These are phyloP conservation scores for Macrophya annulata DNA, from an alignment of 2,888 invertebrate species.

Conservation along the genomic window DNA sequence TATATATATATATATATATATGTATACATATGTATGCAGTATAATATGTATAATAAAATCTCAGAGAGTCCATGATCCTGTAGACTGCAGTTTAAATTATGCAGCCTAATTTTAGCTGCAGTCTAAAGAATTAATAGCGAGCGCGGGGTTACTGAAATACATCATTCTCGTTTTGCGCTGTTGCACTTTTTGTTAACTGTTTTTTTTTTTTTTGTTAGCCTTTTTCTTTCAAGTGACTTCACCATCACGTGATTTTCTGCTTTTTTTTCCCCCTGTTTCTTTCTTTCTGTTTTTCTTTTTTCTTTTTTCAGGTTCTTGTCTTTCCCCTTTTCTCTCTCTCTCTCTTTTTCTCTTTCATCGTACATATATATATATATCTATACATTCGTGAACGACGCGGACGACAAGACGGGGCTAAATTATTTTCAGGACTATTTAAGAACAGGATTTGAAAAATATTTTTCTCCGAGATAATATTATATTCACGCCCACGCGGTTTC, in stretches of 20 bases:
- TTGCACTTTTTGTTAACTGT: background rate
- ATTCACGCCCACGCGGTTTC: slow-evolving; percentile 17
- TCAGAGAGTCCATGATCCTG: background rate
- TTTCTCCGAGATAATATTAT: background rate
- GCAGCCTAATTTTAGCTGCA: background rate
- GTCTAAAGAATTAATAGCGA: background rate
- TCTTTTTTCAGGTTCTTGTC: slow-evolving; percentile 59
- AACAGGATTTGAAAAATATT: slow-evolving; percentile 8
- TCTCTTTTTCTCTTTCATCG: background rate
- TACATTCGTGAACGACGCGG: background rate
- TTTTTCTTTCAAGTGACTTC: slow-evolving; percentile 47
- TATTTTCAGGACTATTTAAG: background rate
- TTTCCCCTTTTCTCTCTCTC: slow-evolving; percentile 30
- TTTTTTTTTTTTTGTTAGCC: background rate
- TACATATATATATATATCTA: too few relatives aligned
- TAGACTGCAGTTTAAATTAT: background rate
- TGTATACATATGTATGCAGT: background rate
- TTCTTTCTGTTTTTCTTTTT: slow-evolving; percentile 46
- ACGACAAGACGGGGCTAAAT: background rate
- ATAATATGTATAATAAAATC: background rate
- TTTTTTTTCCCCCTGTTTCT: slow-evolving; percentile 37
- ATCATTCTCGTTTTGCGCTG: slow-evolving; percentile 11
- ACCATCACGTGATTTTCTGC: slow-evolving; percentile 27
- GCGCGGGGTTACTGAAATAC: background rate
- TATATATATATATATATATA: background rate